A percentile compares a stretch with the other conserved stretches of the same genome.
Conservation (phyloP, 1,140 invertebrate genomes). For the Apocrypta bakeri region DNA sequence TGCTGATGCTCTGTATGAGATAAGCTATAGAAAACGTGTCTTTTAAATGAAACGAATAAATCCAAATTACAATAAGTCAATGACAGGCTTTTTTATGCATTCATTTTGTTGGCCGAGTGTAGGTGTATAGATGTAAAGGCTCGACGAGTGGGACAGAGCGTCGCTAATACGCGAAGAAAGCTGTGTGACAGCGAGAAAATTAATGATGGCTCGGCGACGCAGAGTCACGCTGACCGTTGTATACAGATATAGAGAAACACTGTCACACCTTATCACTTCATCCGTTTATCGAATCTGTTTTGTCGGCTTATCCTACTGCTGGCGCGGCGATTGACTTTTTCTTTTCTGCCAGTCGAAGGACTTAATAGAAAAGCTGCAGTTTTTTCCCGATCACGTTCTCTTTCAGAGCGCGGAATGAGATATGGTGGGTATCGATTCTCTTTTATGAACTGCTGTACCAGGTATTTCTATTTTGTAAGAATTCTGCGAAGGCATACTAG, state of each 20-base stretch:
- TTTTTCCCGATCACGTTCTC: background rate
- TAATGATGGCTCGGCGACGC: slow-evolving; percentile 20
- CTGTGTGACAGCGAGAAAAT: slow-evolving; percentile 4
- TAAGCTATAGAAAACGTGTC: too few species aligned
- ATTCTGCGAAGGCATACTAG: too few species aligned
- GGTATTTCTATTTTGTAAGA: background rate
- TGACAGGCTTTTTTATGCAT: background rate
- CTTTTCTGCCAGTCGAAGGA: background rate
- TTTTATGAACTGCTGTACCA: background rate
- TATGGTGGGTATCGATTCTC: background rate
- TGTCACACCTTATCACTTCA: slow-evolving; percentile 7
- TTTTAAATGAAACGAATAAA: too few species aligned
- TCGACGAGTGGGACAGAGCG: background rate
- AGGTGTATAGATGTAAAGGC: background rate
- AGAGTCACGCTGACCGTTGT: background rate
- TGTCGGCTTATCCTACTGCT: background rate
- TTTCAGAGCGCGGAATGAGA: background rate
- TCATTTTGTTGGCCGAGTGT: background rate
- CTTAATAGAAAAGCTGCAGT: background rate
- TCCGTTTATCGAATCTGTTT: slow-evolving; percentile 22
- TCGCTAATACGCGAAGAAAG: background rate
- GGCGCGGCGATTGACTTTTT: slow-evolving; percentile 4
- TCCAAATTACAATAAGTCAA: too few species aligned
- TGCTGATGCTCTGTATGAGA: too few species aligned
- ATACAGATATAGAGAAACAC: background rate